A percentile compares a stretch with the other conserved stretches of the same genome.
Evolutionary conservation across 2,113 vertebrate genomes (phyloP).

Genomic region (Hypocryptadius cinnamomeus): DNA sequence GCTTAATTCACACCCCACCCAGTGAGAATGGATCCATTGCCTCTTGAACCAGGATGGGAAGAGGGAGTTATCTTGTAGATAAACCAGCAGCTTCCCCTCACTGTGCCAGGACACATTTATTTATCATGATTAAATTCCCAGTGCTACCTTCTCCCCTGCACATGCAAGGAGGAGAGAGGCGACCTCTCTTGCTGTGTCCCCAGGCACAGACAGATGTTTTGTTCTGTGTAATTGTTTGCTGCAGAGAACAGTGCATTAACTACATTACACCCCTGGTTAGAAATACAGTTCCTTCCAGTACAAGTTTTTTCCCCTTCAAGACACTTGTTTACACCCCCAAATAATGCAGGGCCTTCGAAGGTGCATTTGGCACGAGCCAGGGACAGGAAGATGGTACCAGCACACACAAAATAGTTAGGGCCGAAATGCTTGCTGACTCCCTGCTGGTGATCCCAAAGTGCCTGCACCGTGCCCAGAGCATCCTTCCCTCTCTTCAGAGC

Average conservation of each 20-base stretch:
- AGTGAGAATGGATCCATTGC: not conserved
- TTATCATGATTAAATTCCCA: not conserved
- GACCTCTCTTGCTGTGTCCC: not conserved
- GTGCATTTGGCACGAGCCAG: not conserved
- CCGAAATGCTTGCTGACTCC: not conserved
- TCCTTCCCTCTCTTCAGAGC: not conserved
- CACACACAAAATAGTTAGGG: not conserved
- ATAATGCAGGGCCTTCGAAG: not conserved
- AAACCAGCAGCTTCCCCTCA: not conserved
- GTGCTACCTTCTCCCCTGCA: not conserved
- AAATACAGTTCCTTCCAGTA: not conserved
- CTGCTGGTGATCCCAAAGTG: not conserved
- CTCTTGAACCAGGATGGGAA: not conserved
- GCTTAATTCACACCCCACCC: conserved; percentile 44
- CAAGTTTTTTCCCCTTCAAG: not conserved
- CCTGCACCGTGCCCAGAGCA: not conserved
- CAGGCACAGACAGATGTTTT: not conserved
- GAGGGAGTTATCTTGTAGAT: not conserved
- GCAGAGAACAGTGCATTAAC: not conserved
- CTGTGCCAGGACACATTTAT: not conserved
- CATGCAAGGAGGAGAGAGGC: not conserved
- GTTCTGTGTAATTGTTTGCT: not conserved
- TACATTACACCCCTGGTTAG: not conserved
- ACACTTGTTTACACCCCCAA: not conserved
- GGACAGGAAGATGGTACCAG: not conserved